phyloP scores from a whole-genome alignment of 2,888 invertebrate species.

The Brenthis ino region DNA sequence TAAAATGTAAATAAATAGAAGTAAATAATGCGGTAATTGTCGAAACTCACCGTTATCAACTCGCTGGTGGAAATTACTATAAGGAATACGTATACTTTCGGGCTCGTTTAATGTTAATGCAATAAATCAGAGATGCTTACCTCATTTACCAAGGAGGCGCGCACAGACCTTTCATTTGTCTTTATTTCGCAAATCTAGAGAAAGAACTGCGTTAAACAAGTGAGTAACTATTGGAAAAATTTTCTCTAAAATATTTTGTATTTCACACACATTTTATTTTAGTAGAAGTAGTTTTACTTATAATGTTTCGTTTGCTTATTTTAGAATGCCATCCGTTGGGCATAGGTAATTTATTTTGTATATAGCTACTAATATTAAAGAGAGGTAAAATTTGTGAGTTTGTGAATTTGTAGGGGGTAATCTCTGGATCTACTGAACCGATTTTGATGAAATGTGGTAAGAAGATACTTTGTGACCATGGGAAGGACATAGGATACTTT shows the following conservation, averaged over 20 bases:
- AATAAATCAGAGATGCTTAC: constrained; percentile 31
- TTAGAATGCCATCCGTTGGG: too few relatives aligned
- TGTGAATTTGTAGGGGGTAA: too few relatives aligned
- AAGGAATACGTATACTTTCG: constrained; percentile 5
- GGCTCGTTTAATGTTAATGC: constrained; percentile 25
- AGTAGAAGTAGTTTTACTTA: background rate
- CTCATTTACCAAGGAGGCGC: constrained; percentile 29
- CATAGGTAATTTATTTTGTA: too few relatives aligned
- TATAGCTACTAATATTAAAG: too few relatives aligned
- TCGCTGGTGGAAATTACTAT: background rate
- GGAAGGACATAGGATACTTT: too few relatives aligned
- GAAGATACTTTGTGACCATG: too few relatives aligned
- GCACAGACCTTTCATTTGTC: constrained; percentile 28
- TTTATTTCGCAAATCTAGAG: constrained; percentile 27
- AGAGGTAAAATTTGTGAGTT: too few relatives aligned
- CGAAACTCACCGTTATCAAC: background rate
- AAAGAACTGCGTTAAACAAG: constrained; percentile 15
- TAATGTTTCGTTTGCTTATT: too few relatives aligned
- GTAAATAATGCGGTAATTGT: constrained; percentile 4
- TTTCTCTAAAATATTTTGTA: constrained; percentile 1
- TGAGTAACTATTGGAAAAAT: constrained; percentile 23
- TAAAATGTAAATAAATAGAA: background rate
- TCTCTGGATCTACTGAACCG: too few relatives aligned
- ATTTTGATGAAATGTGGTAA: too few relatives aligned
- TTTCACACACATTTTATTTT: constrained; percentile 2